Conservation (phyloP, 1,140 invertebrate genomes). For the Andrena cerasifolii region DNA sequence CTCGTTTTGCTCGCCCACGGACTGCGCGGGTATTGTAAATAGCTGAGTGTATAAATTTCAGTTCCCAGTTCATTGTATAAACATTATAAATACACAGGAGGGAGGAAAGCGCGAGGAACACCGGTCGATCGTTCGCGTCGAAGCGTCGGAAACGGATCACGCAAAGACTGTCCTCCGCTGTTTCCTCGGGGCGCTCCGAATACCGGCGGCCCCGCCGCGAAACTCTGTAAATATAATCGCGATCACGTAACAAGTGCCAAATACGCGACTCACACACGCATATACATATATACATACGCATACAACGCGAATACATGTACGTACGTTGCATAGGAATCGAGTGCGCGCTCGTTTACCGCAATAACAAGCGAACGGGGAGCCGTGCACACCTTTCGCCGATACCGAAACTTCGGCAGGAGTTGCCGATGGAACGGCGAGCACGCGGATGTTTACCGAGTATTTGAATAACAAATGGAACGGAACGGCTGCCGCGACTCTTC, state of each 20-base stretch:
- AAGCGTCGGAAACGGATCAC: neutral
- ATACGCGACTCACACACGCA: constrained; percentile 40
- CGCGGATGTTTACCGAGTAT: neutral
- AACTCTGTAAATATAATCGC: constrained; percentile 53
- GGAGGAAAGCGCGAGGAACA: neutral
- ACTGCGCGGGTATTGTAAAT: constrained; percentile 69
- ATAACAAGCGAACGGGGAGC: neutral
- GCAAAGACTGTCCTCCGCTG: constrained; percentile 1
- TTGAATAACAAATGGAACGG: constrained; percentile 18
- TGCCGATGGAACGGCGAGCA: neutral
- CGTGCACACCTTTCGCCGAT: neutral
- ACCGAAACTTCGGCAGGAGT: neutral
- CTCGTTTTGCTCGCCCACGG: constrained; percentile 5
- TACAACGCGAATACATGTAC: neutral
- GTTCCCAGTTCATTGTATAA: constrained; percentile 71
- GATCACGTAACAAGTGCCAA: constrained; percentile 69
- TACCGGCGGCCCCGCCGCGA: constrained; percentile 18
- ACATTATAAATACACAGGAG: constrained; percentile 56
- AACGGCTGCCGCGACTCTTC: neutral
- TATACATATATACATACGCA: neutral
- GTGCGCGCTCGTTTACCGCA: constrained; percentile 17
- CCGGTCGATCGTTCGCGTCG: constrained; percentile 27
- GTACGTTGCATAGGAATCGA: neutral
- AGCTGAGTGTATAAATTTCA: constrained; percentile 74
- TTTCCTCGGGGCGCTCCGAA: constrained; percentile 23